Evolutionary conservation across 2,888 invertebrate genomes (phyloP).

Genomic region (Biston stratarius): DNA sequence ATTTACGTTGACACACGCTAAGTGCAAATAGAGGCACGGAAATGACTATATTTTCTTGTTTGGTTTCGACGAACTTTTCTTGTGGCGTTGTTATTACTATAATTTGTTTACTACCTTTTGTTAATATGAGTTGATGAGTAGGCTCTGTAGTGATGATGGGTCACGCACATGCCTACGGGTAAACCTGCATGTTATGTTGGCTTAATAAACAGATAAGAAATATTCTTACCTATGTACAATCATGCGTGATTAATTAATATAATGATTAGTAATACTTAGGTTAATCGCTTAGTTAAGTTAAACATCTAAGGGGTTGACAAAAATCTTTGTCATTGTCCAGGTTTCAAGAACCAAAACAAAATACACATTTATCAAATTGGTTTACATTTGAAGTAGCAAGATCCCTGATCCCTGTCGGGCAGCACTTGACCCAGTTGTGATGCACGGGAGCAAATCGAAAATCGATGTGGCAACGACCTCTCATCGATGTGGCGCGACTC

Average conservation of each 20-base stretch:
- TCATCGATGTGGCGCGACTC: conserved; percentile 60
- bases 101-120: conserved; percentile 43
- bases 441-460: conserved; percentile 82
- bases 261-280: no score
- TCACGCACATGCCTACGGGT: conserved; percentile 39
- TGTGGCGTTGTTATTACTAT: conserved; percentile 43
- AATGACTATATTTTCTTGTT: conserved; percentile 54
- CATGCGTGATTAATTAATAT: background rate
- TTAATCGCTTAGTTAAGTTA: background rate
- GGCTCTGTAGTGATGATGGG: conserved; percentile 37
- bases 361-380: conserved; percentile 38
- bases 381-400: conserved; percentile 35
- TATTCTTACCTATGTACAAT: background rate
- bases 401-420: conserved; percentile 46
- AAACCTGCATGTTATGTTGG: conserved; percentile 5
- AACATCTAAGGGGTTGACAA: background rate
- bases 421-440: conserved; percentile 82
- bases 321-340: background rate
- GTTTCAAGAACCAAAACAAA: conserved; percentile 1
- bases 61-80: conserved; percentile 45
- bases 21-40: conserved; percentile 52
- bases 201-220: background rate
- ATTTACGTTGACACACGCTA: conserved; percentile 60
- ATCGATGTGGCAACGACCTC: conserved; percentile 78
- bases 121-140: conserved; percentile 44